A percentile compares a stretch with the other conserved stretches of the same genome.
phyloP scores from a whole-genome alignment of 2,113 vertebrate genomes.

The Cyanoramphus novaezelandiae region DNA sequence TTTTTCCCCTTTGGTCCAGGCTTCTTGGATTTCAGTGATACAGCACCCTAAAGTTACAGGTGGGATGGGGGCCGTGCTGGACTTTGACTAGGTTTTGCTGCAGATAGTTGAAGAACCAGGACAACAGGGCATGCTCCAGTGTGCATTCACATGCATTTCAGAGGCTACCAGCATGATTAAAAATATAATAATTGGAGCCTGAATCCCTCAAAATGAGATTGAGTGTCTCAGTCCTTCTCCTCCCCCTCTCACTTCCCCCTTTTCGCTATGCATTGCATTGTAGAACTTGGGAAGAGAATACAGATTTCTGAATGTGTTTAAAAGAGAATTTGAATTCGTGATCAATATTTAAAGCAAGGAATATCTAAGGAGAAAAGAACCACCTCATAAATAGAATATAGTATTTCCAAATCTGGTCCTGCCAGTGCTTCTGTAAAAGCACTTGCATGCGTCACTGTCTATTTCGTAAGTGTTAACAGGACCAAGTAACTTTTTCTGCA shows the following conservation, averaged over 20 bases:
- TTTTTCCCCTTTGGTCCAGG: not conserved
- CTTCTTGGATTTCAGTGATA: not conserved
- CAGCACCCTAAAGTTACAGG: not conserved
- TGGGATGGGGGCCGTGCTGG: accelerated
- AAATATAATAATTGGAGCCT: not conserved
- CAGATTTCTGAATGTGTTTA: not conserved
- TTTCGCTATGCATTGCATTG: not conserved
- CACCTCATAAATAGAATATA: not conserved
- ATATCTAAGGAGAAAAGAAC: not conserved
- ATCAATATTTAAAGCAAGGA: not conserved
- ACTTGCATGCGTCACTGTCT: not conserved
- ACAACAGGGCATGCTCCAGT: not conserved
- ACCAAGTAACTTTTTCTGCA: not conserved
- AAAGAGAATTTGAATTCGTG: not conserved
- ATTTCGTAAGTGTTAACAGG: not conserved
- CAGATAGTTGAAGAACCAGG: not conserved
- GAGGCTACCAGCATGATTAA: not conserved
- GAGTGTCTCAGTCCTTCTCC: not conserved
- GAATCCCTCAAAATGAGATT: not conserved
- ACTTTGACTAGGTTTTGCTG: not conserved
- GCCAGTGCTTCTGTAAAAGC: not conserved
- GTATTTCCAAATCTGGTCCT: not conserved
- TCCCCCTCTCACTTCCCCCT: not conserved
- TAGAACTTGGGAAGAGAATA: not conserved
- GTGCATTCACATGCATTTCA: not conserved